Evolutionary conservation across 2,113 vertebrate species (phyloP), one percentile per base, ranked within the genome.

Genomic region (Prietella phreatophila): DNA sequence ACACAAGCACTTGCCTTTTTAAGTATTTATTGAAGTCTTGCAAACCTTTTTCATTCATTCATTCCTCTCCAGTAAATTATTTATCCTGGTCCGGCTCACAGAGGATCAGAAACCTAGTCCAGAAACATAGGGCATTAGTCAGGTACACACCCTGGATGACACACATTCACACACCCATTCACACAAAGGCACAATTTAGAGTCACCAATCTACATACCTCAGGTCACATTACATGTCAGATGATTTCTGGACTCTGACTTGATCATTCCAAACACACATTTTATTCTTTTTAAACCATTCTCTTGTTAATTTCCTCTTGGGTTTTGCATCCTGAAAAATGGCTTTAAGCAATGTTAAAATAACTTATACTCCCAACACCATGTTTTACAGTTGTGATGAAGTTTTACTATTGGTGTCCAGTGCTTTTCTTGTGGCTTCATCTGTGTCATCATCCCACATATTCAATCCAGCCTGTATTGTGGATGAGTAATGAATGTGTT

Each of bases 401-500:
- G 5, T 63, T 63, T 83, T 47, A 63, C 4, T 27, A 20, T 58
- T 81, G n/a, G 30, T 19, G 76, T 79, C 25, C 22, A 78, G 42
- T 56, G 50, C 0, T 56, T 56, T 81, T 56, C 19, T 56, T 58
- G 15, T 58, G 33, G 75, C 78, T 33, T 19, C n/a, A 15, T 80
- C 20, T 53, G 10, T 55, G 27, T 30, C 65, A 47, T 42, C 36
- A 58, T 36, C 55, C 55, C 27, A 39, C 33, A 39, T 82, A 61
- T 0, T 19, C 39, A 50, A 67, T 84, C 5, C 82, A 84, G 39
- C 15, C 27, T 53, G 61, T 17, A 47, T 67, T 53, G 63, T 53
- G 61, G 61, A 84, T 84, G 82, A 53, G 61, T 84, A 67, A 67
- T 65, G 39, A 30, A 19, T 50, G 9, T 83, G 60, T 83, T 83